phyloP scores from a whole-genome alignment of 1,140 invertebrate species.

The Dolichoris vasculosae region DNA sequence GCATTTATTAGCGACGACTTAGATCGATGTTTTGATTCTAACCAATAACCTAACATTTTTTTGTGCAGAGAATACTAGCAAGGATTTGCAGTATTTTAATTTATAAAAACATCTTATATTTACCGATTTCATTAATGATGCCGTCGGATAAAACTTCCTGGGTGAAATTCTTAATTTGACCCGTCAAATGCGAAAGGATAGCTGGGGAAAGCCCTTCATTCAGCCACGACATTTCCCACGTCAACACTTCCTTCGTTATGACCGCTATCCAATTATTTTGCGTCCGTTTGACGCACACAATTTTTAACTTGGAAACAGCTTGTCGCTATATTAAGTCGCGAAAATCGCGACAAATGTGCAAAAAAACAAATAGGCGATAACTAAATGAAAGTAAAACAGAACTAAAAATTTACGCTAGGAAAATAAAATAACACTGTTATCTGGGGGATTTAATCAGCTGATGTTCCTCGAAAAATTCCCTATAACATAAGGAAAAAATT shows the following conservation, averaged over 20 bases:
- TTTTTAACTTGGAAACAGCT: constrained; percentile 2
- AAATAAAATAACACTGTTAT: constrained; percentile 36
- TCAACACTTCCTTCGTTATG: constrained; percentile 59
- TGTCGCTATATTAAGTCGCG: not conserved
- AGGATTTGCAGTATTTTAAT: not conserved
- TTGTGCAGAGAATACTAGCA: constrained; percentile 19
- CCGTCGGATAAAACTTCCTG: constrained; percentile 82
- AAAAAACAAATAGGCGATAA: constrained; percentile 7
- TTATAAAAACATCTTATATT: constrained; percentile 54
- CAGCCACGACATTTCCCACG: constrained; percentile 84
- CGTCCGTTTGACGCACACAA: not conserved
- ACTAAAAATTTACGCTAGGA: constrained; percentile 2
- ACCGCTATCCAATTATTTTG: not conserved
- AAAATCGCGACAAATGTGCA: not conserved
- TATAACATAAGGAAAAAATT: not conserved
- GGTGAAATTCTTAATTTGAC: constrained; percentile 84
- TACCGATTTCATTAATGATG: constrained; percentile 76
- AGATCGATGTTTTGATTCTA: constrained; percentile 70
- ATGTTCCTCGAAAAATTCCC: constrained; percentile 12
- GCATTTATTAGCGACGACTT: constrained; percentile 61
- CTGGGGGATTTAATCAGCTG: constrained; percentile 42
- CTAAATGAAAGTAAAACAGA: constrained; percentile 34
- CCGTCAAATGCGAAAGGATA: constrained; percentile 80
- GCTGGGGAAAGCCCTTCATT: constrained; percentile 80
- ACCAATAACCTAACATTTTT: constrained; percentile 61